Base-by-base conservation (phyloP, 2,797 vertebrate genomes). In the Falco novaeseelandiae region DNA sequence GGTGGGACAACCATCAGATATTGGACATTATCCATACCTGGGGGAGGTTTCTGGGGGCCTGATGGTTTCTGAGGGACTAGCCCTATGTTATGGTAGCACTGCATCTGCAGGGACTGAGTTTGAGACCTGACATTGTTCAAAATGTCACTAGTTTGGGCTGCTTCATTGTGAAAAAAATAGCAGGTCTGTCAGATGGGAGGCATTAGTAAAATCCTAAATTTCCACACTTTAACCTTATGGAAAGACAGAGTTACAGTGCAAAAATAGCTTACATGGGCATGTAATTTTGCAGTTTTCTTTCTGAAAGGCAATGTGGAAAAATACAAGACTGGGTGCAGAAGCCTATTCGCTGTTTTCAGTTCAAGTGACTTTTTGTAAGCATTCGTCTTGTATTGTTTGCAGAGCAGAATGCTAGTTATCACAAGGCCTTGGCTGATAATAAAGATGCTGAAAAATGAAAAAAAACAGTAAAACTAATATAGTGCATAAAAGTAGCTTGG, bases 361-460 rank as follows among this genome's bases (percentile, higher is more conserved):
- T 90, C 30, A 10, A 65, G n/a, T 73, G n/a, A 44, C 42, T 52
- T 94, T 62, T 55, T 94, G 69, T 30, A 93, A 51, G 23, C 6
- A 3, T 86, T 86, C 36, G 12, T 11, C 17, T 22, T 6, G 0
- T 94, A 65, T 81, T 0, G 0, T 89, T 66, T 62, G 25, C n/a
- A 52, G 67, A 88, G 72, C 36, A 90, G 40, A 84, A 34, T 70
- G 48, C 13, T 10, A 4, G 21, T 84, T 86, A 46, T 54, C 44
- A 34, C 3, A 21, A 22, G 6, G 32, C 12, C 51, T 36, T 57
- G 21, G 16, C 42, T 0, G 0, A 26, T 84, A 46, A 51, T 48
- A 66, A 67, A 84, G 62, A 62, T 52, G 17, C 29, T 58, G 25
- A 90, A 73, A 30, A 71, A 74, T 19, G 30, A 55, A 78, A 78